These are phyloP conservation scores for Dicaeum eximium DNA, from an alignment of 2,113 vertebrate genomes.

Conservation along the genomic window DNA sequence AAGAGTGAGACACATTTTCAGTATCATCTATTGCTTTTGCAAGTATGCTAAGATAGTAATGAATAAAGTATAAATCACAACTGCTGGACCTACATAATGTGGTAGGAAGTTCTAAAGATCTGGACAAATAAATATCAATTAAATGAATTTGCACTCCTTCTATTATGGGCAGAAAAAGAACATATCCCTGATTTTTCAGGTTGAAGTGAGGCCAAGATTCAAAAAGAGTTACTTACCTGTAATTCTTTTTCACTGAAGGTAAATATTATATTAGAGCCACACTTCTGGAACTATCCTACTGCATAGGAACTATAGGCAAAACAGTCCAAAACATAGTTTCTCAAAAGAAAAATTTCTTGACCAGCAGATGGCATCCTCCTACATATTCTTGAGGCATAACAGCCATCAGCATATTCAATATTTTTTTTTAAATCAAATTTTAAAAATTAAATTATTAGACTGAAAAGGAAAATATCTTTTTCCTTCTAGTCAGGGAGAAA, in stretches of 20 bases:
- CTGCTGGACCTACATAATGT: not conserved
- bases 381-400: not conserved
- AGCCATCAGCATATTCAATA: not conserved
- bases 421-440: not conserved
- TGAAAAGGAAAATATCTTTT: not conserved
- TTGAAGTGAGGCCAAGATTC: not conserved
- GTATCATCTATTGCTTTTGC: not conserved
- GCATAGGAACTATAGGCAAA: not conserved
- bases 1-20: not conserved
- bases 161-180: not conserved
- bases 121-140: not conserved
- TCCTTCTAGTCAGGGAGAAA: not conserved
- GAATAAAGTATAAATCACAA: not conserved
- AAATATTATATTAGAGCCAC: constrained; percentile 56
- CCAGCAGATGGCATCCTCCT: constrained; percentile 42
- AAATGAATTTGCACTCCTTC: not conserved
- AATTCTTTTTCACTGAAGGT: constrained; percentile 65
- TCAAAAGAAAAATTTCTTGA: not conserved
- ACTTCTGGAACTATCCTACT: constrained; percentile 27
- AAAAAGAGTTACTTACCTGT: constrained; percentile 42
- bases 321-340: not conserved
- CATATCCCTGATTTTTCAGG: not conserved
- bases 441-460: not conserved
- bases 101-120: not conserved
- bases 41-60: not conserved